Conservation (phyloP, 1,140 invertebrate genomes). For the Harpegnathos saltator region DNA sequence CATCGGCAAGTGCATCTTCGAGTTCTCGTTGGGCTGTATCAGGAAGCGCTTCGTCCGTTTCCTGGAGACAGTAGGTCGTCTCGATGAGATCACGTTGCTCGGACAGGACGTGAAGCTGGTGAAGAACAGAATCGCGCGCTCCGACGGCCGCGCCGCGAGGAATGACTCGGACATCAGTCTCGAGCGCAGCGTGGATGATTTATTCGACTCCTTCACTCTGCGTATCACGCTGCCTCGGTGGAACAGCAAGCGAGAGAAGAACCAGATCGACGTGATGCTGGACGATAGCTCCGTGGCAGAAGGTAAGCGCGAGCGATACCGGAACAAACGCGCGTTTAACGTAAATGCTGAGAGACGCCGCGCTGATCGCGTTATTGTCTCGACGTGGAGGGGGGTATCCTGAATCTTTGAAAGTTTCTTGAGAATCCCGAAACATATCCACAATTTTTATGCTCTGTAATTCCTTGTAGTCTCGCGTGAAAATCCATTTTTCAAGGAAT, state of each 20-base stretch:
- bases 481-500: too few species aligned
- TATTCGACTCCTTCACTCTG: conserved; percentile 87
- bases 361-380: neutral
- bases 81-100: conserved; percentile 85
- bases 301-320: conserved; percentile 69
- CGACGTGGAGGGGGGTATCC: too few species aligned
- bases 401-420: neutral
- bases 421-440: neutral
- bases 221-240: conserved; percentile 81
- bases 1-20: conserved; percentile 79
- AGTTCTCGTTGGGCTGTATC: conserved; percentile 86
- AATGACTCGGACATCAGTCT: conserved; percentile 81
- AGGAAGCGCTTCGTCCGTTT: conserved; percentile 86
- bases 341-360: neutral
- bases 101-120: conserved; percentile 86
- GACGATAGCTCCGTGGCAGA: conserved; percentile 77
- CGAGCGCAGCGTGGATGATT: conserved; percentile 85
- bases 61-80: conserved; percentile 83
- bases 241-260: conserved; percentile 77
- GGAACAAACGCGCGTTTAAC: neutral
- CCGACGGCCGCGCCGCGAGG: neutral
- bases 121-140: conserved; percentile 71
- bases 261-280: conserved; percentile 82
- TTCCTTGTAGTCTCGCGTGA: too few species aligned
- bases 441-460: too few species aligned